Evolutionary conservation across 2,797 vertebrate species (phyloP), one percentile per base, ranked within the genome.

Genomic region (Chromis chromis): DNA sequence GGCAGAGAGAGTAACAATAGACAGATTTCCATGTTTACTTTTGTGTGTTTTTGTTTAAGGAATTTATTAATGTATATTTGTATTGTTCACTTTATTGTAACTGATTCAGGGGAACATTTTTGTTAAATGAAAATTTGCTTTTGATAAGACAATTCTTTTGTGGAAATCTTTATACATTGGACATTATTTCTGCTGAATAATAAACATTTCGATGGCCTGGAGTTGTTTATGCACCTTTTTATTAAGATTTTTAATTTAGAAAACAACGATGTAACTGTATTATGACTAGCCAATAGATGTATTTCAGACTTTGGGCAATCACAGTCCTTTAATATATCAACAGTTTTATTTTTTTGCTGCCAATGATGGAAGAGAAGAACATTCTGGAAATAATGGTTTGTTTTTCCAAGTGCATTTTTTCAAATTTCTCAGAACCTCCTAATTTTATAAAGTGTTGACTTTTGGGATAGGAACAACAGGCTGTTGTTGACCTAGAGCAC

Each of bases 151-250:
- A 80, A 49, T 56, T 76, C 1, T 88, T 59, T 70, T 85, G 77
- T 90, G 70, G 27, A 76, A 79, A 66, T 88, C 48, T 83, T 85
- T 89, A 83, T 89, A 85, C 77, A 78, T 89, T 78, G 53, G 19
- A 79, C 82, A 77, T 83, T 46, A 78, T 86, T 92, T 90, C 74
- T 87, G 86, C 76, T 88, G 79, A 83, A 86, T 76, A 92, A 89
- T 86, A 88, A 91, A 90, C 21, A 7, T 76, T 77, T 79, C 79
- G 61, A 74, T 77, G 63, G 14, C 65, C 44, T 62, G 12, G 60
- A 74, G 13, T 8, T 44, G n/a, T 53, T 74, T 75, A 25, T 52
- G 11, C 7, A 3, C 13, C 12, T 64, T 65, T 3, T 50, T 50
- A 9, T 50, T 78, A 16, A 25, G 11, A n/a, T 5, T 49, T 44